Evolutionary conservation across 2,888 invertebrate species (phyloP).

Genomic region (Euplexia lucipara): DNA sequence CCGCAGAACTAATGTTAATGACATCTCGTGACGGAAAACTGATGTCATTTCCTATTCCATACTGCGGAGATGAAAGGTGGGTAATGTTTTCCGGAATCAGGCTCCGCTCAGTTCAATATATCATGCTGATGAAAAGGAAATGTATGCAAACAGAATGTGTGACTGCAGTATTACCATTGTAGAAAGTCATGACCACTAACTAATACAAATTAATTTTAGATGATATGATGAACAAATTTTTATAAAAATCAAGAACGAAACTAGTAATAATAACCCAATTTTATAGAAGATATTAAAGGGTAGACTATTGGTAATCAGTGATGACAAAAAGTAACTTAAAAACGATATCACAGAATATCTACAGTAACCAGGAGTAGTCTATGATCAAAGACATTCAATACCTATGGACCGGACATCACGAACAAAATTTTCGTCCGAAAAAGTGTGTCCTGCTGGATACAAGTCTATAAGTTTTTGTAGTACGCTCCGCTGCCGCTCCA

Average conservation of each 20-base stretch:
- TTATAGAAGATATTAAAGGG: neutral
- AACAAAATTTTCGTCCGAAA: too few species aligned
- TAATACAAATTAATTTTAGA: neutral
- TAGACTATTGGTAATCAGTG: too few species aligned
- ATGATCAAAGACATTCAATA: too few species aligned
- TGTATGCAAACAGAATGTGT: neutral
- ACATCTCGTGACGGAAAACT: slow-evolving; percentile 28
- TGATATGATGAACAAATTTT: neutral
- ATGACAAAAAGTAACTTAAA: slow-evolving; percentile 27
- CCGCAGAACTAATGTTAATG: slow-evolving; percentile 39
- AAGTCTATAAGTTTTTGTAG: too few species aligned
- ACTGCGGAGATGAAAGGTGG: slow-evolving; percentile 34
- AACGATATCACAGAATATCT: neutral
- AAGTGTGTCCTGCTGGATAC: too few species aligned
- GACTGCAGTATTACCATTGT: neutral
- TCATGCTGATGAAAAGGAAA: slow-evolving; percentile 1
- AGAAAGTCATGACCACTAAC: neutral
- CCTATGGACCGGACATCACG: too few species aligned
- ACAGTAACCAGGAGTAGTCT: too few species aligned
- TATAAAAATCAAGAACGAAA: neutral
- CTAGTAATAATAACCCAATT: slow-evolving; percentile 2
- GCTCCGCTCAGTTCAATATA: neutral
- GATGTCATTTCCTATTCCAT: slow-evolving; percentile 30
- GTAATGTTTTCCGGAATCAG: slow-evolving; percentile 24
- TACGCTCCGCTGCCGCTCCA: too few species aligned